Percentiles rank a stretch among this genome's conserved stretches.
Evolutionary conservation across 2,113 vertebrate genomes (phyloP).

Genomic region (Ceuthmochares aereus): DNA sequence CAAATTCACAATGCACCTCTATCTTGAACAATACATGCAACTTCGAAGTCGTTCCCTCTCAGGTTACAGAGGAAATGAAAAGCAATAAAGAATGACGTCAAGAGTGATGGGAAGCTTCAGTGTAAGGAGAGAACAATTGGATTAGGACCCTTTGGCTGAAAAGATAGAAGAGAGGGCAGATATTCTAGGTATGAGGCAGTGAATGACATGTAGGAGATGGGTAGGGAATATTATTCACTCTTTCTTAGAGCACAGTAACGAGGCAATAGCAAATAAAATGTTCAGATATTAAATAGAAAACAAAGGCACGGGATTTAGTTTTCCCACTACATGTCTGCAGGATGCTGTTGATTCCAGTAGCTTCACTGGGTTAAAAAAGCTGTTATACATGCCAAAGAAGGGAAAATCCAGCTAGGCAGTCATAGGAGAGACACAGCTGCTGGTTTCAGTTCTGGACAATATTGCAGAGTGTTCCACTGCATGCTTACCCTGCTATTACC

Average conservation of each 20-base stretch:
- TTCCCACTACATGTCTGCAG: background rate
- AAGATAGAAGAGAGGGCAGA: background rate
- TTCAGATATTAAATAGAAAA: background rate
- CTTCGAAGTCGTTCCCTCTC: background rate
- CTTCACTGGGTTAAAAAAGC: background rate
- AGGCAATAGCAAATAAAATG: background rate
- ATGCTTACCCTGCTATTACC: background rate
- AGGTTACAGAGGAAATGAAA: conserved; percentile 26
- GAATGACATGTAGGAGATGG: background rate
- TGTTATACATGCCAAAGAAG: background rate
- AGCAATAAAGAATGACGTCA: background rate
- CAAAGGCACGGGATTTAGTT: background rate
- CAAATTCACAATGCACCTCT: conserved; percentile 37
- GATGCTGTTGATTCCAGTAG: background rate
- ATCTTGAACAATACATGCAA: background rate
- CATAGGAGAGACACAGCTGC: background rate
- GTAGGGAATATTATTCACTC: background rate
- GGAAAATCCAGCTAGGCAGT: background rate
- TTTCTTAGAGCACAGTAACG: background rate
- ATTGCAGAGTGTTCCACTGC: background rate
- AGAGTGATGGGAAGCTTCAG: background rate
- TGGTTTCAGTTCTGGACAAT: background rate
- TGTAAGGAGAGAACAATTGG: background rate
- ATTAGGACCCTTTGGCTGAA: background rate
- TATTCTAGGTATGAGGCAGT: background rate